These are phyloP conservation scores for Acholoe squamosa DNA, from an alignment of 2,888 invertebrate species.

Conservation along the genomic window DNA sequence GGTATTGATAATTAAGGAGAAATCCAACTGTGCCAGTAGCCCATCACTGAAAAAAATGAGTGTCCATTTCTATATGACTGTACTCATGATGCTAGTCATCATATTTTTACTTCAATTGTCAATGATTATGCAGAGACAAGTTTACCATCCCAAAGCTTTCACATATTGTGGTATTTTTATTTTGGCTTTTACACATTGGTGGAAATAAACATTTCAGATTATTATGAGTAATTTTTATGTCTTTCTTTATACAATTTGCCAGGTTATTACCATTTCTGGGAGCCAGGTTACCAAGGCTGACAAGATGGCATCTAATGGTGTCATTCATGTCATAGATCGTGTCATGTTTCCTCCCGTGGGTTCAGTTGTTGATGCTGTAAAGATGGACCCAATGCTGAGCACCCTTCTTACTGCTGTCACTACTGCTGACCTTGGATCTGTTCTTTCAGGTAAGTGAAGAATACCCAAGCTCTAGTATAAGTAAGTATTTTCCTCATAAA, in stretches of 20 bases:
- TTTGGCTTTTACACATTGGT: too few species aligned
- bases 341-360: slow-evolving; percentile 75
- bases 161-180: too few species aligned
- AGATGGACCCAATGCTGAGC: slow-evolving; percentile 65
- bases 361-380: slow-evolving; percentile 71
- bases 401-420: slow-evolving; percentile 71
- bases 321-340: slow-evolving; percentile 80
- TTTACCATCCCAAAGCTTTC: too few species aligned
- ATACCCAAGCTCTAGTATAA: too few species aligned
- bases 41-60: background rate
- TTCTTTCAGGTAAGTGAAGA: slow-evolving; percentile 69
- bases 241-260: background rate
- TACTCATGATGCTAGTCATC: too few species aligned
- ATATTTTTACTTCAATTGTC: too few species aligned
- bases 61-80: background rate
- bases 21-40: too few species aligned
- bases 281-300: slow-evolving; percentile 72
- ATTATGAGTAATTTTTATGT: too few species aligned
- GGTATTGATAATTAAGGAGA: too few species aligned
- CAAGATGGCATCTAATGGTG: slow-evolving; percentile 79
- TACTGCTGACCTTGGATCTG: slow-evolving; percentile 69
- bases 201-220: too few species aligned
- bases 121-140: too few species aligned
- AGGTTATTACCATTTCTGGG: slow-evolving; percentile 74
- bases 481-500: too few species aligned